These are phyloP conservation scores for Rhombomys opimus DNA, from an alignment of 2,113 vertebrate species.

Conservation along the genomic window DNA sequence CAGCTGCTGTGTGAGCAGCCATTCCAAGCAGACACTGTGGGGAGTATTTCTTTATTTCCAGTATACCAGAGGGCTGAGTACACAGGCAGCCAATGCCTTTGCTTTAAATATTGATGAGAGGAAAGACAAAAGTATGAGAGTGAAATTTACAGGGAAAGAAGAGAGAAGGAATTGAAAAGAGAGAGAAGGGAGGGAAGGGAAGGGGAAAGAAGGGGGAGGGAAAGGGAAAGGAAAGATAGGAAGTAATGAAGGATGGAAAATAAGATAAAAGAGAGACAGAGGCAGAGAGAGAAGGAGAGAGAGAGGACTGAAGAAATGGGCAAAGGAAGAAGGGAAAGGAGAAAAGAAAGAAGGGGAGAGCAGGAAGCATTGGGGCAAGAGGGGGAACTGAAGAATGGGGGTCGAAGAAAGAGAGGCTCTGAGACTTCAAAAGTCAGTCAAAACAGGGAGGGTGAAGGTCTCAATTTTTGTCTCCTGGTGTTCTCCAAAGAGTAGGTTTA, in stretches of 20 bases:
- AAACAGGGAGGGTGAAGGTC: background rate
- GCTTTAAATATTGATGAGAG: background rate
- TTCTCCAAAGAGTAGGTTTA: background rate
- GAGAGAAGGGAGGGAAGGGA: accelerated
- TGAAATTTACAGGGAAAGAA: background rate
- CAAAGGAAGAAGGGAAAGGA: no score
- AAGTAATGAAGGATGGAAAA: no score
- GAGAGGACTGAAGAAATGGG: background rate
- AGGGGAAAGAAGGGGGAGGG: accelerated
- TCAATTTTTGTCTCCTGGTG: accelerated
- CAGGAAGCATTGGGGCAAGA: accelerated
- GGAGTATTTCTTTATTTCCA: background rate
- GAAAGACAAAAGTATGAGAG: background rate
- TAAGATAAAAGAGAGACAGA: accelerated
- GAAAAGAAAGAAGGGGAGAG: accelerated
- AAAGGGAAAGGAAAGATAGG: background rate
- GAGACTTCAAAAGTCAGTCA: background rate
- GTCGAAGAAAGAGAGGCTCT: accelerated
- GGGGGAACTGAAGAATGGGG: accelerated
- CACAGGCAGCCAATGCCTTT: background rate
- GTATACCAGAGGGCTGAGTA: background rate
- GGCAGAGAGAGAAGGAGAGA: accelerated
- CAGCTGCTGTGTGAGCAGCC: background rate
- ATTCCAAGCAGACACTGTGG: background rate
- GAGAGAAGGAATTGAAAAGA: no score